Conservation (phyloP, 2,113 vertebrate species). For the Sorex araneus region DNA sequence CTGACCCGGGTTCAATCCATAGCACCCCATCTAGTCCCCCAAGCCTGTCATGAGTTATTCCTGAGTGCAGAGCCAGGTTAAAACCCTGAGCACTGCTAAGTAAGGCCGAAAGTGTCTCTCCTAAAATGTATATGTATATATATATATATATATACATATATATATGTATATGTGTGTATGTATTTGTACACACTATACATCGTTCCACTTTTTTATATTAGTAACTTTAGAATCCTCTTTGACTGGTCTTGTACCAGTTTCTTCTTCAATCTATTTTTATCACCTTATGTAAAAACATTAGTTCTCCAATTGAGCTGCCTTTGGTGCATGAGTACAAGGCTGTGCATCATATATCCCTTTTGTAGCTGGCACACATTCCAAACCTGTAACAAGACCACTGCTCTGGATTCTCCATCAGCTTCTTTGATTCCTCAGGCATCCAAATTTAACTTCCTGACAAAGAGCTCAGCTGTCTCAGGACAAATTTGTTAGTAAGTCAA, state of each 20-base stretch:
- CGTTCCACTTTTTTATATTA: neutral
- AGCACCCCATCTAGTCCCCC: no score
- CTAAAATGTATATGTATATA: no score
- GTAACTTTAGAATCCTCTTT: neutral
- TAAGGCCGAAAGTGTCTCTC: no score
- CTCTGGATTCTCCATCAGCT: neutral
- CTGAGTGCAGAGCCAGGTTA: no score
- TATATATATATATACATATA: no score
- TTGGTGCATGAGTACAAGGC: no score
- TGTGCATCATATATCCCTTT: neutral
- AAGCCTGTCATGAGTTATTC: no score
- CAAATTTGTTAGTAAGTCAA: neutral
- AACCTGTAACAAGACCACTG: neutral
- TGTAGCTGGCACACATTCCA: neutral
- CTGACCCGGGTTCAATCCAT: no score
- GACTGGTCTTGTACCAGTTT: neutral
- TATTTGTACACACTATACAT: neutral
- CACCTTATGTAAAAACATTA: neutral
- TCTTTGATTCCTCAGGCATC: neutral
- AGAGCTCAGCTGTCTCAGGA: neutral
- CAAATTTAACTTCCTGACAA: neutral
- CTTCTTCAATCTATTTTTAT: conserved; percentile 7
- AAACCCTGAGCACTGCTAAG: no score
- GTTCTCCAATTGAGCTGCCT: neutral
- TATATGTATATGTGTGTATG: no score